These are phyloP conservation scores for Neogobius melanostomus DNA, from an alignment of 2,113 vertebrate species.

Conservation along the genomic window DNA sequence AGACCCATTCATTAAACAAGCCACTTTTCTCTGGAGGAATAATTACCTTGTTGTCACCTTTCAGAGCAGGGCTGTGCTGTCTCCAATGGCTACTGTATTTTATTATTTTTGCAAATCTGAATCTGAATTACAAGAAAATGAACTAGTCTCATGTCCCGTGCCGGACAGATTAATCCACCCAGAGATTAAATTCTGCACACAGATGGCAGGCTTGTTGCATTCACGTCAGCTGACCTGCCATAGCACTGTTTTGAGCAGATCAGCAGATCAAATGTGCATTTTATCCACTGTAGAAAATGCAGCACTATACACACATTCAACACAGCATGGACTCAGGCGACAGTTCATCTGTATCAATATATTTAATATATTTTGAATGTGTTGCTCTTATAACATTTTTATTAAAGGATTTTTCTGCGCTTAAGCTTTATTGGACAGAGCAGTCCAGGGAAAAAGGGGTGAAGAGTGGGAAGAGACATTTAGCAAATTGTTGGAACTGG, in stretches of 20 bases:
- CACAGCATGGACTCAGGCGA: no score
- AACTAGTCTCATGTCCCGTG: constrained; percentile 24
- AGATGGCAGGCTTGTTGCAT: constrained; percentile 64
- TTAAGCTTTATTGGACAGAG: no score
- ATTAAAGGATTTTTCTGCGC: no score
- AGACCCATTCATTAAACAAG: constrained; percentile 26
- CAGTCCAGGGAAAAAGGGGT: no score
- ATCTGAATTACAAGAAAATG: constrained; percentile 13
- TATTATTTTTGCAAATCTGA: constrained; percentile 15
- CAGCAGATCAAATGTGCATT: constrained; percentile 26
- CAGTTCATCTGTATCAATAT: neutral
- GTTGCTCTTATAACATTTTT: neutral
- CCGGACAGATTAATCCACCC: constrained; percentile 52
- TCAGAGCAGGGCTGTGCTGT: constrained; percentile 12
- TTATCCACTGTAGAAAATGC: constrained; percentile 18
- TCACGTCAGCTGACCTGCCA: constrained; percentile 47
- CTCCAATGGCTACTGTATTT: neutral
- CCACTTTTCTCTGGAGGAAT: constrained; percentile 21
- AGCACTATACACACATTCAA: constrained; percentile 22
- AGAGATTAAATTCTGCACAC: constrained; percentile 64
- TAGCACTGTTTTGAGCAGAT: constrained; percentile 31
- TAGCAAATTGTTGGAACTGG: no score
- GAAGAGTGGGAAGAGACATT: no score
- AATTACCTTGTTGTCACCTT: constrained; percentile 14
- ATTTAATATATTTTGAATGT: neutral